phyloP scores from a whole-genome alignment of 2,113 vertebrate species.

The Megaceryle torquata region DNA sequence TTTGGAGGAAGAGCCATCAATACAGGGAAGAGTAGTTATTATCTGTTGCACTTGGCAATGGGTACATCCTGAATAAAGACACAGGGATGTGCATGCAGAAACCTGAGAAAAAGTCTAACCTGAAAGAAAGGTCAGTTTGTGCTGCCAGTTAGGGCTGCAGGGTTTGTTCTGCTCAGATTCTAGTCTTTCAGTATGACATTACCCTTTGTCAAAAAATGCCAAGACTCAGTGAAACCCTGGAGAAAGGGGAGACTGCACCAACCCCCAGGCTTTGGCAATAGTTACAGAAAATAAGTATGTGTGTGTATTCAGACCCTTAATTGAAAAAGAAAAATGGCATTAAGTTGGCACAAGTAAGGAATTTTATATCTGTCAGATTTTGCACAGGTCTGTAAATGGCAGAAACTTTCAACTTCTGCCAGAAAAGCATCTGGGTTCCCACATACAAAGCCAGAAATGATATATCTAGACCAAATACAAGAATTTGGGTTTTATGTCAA shows the following conservation, averaged over 20 bases:
- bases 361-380: slow-evolving; percentile 43
- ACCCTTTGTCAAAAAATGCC: slow-evolving; percentile 11
- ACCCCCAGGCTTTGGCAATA: slow-evolving; percentile 33
- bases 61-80: slow-evolving; percentile 21
- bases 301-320: slow-evolving; percentile 12
- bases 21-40: neutral
- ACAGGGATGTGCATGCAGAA: slow-evolving; percentile 16
- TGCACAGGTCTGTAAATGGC: slow-evolving; percentile 15
- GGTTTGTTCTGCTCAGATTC: slow-evolving; percentile 13
- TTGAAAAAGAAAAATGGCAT: slow-evolving; percentile 49
- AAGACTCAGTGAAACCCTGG: neutral
- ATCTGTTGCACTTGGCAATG: slow-evolving; percentile 40
- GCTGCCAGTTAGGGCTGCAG: slow-evolving; percentile 13
- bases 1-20: slow-evolving; percentile 2
- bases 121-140: neutral
- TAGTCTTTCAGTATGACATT: neutral
- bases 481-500: neutral
- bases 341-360: slow-evolving; percentile 31
- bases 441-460: neutral
- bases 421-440: slow-evolving; percentile 22
- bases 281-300: neutral
- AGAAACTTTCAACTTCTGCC: slow-evolving; percentile 51
- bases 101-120: slow-evolving; percentile 18
- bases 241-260: slow-evolving; percentile 24
- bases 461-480: neutral